These are phyloP conservation scores for Bellardia bayeri DNA, from an alignment of 2,888 invertebrate genomes.

Conservation along the genomic window DNA sequence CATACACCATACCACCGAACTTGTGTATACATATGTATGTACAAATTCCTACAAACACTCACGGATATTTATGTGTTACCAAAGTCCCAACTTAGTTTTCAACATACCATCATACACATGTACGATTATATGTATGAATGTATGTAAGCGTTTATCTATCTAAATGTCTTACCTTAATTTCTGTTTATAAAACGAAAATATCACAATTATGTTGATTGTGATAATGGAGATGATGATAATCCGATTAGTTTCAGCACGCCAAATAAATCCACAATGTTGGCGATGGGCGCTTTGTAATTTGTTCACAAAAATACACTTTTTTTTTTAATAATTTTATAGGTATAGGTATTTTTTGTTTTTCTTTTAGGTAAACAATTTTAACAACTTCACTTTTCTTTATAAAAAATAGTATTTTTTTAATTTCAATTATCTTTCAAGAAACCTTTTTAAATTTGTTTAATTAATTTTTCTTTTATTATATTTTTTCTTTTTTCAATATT, in stretches of 20 bases:
- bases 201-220: conserved; percentile 19
- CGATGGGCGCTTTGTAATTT: not conserved
- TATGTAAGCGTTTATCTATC: not conserved
- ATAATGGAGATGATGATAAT: conserved; percentile 29
- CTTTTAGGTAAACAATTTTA: conserved; percentile 60
- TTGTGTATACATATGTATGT: not conserved
- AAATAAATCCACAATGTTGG: conserved; percentile 52
- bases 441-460: conserved; percentile 34
- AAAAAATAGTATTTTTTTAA: conserved; percentile 33
- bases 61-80: not conserved
- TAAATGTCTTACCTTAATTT: conserved; percentile 53
- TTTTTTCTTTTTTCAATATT: conserved; percentile 25
- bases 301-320: conserved; percentile 35
- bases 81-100: not conserved
- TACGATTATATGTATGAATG: not conserved
- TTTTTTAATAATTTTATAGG: not conserved
- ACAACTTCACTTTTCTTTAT: conserved; percentile 35
- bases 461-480: conserved; percentile 22
- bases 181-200: conserved; percentile 7
- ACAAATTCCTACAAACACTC: not conserved
- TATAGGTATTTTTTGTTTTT: not conserved
- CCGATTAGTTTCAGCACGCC: not conserved
- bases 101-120: not conserved
- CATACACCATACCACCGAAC: not conserved
- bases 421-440: conserved; percentile 39